These are phyloP conservation scores for Oncopodura yosiiana DNA, from an alignment of 1,140 invertebrate genomes.

Conservation along the genomic window DNA sequence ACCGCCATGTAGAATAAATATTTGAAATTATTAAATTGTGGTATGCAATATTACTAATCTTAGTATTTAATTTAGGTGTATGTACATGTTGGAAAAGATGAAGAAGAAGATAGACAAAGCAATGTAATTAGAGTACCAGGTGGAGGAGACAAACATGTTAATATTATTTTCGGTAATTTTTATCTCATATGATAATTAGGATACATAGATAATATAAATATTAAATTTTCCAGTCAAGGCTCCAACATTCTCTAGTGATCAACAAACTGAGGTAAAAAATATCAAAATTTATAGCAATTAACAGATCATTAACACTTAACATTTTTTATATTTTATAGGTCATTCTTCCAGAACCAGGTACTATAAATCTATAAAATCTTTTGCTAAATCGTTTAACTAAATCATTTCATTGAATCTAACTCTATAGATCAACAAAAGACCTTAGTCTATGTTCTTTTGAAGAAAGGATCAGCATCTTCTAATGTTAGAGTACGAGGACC, in stretches of 20 bases:
- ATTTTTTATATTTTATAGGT: too few species aligned
- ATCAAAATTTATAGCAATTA: too few species aligned
- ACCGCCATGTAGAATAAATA: too few species aligned
- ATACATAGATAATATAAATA: neutral
- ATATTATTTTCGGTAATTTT: neutral
- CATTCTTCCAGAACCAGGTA: constrained; percentile 5
- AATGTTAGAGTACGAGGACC: constrained; percentile 62
- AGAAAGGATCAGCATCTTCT: constrained; percentile 69
- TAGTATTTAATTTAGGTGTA: too few species aligned
- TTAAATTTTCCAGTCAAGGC: constrained; percentile 2
- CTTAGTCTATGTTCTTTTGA: constrained; percentile 72
- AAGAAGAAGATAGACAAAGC: too few species aligned
- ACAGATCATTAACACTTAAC: too few species aligned
- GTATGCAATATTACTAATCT: too few species aligned
- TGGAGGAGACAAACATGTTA: constrained; percentile 12
- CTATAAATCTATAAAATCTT: too few species aligned
- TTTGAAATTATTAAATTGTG: too few species aligned
- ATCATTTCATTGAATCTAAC: too few species aligned
- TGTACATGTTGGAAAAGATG: too few species aligned
- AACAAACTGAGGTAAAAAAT: constrained; percentile 1
- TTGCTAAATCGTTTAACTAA: too few species aligned
- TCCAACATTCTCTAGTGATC: neutral
- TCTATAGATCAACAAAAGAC: constrained; percentile 68
- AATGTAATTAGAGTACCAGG: neutral
- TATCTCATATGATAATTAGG: neutral